phyloP scores from a whole-genome alignment of 2,797 vertebrate genomes.

The Cichlasoma orientale region DNA sequence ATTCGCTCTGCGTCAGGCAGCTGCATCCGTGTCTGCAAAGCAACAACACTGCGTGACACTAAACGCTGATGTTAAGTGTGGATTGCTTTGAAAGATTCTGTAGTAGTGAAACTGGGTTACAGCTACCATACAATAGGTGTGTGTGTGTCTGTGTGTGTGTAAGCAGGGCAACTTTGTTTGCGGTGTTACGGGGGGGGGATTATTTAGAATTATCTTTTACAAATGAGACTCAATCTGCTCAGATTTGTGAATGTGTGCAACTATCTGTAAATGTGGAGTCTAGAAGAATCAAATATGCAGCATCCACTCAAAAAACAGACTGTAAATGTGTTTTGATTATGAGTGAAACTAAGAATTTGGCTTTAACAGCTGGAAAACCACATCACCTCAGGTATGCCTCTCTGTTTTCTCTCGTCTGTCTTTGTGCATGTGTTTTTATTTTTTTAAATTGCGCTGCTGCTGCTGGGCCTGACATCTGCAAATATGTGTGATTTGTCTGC shows the following conservation, averaged over 20 bases:
- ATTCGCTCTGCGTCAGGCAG: constrained; percentile 67
- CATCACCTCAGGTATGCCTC: neutral
- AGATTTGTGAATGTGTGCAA: neutral
- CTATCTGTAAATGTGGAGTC: neutral
- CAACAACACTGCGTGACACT: constrained; percentile 38
- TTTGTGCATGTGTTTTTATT: neutral
- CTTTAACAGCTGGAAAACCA: neutral
- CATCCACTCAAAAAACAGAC: neutral
- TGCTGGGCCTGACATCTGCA: too few species aligned
- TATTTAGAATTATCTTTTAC: neutral
- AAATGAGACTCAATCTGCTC: neutral
- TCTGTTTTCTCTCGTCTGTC: too few species aligned
- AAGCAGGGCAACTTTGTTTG: constrained; percentile 8
- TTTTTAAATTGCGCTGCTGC: too few species aligned
- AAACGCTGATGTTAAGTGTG: constrained; percentile 26
- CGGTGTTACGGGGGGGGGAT: neutral
- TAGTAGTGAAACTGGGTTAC: constrained; percentile 5
- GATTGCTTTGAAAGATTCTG: constrained; percentile 22
- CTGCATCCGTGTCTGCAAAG: constrained; percentile 50
- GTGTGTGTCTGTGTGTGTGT: neutral
- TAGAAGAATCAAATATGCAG: neutral
- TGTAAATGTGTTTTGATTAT: neutral
- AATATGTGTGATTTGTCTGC: too few species aligned
- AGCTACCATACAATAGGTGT: neutral
- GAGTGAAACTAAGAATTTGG: neutral